phyloP scores from a whole-genome alignment of 2,113 vertebrate species.

The Ptyas mucosa region DNA sequence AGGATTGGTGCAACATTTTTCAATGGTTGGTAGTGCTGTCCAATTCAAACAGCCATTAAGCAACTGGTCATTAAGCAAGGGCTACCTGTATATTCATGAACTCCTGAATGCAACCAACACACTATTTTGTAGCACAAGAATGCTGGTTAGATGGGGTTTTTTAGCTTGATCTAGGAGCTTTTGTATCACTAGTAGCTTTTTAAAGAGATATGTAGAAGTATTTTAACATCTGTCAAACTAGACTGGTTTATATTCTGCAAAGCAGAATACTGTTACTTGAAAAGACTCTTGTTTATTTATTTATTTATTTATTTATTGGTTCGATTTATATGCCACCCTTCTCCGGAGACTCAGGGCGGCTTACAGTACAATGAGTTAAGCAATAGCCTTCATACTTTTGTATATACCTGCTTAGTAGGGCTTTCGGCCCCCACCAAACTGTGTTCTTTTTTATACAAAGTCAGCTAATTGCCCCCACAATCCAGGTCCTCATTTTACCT shows the following conservation, averaged over 20 bases:
- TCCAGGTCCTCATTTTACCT: no score
- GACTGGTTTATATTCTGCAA: constrained; percentile 18
- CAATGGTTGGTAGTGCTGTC: neutral
- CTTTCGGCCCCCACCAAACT: no score
- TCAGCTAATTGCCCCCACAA: no score
- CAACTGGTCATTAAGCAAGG: neutral
- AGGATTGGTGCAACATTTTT: neutral
- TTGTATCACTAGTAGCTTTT: constrained; percentile 14
- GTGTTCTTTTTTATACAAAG: no score
- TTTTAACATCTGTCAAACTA: constrained; percentile 15
- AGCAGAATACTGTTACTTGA: constrained; percentile 10
- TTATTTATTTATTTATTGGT: no score
- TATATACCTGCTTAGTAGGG: no score
- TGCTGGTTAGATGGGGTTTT: neutral
- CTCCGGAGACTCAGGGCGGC: no score
- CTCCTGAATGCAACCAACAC: neutral
- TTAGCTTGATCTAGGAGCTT: neutral
- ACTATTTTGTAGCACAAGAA: neutral
- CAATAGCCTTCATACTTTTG: no score
- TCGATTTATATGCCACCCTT: no score
- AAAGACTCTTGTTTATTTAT: no score
- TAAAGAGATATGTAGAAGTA: neutral
- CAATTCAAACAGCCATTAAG: neutral
- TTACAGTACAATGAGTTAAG: no score
- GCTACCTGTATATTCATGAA: neutral